Evolutionary conservation across 2,888 invertebrate species (phyloP), one percentile per base, ranked within the genome.

Genomic region (Chouioia cunea): DNA sequence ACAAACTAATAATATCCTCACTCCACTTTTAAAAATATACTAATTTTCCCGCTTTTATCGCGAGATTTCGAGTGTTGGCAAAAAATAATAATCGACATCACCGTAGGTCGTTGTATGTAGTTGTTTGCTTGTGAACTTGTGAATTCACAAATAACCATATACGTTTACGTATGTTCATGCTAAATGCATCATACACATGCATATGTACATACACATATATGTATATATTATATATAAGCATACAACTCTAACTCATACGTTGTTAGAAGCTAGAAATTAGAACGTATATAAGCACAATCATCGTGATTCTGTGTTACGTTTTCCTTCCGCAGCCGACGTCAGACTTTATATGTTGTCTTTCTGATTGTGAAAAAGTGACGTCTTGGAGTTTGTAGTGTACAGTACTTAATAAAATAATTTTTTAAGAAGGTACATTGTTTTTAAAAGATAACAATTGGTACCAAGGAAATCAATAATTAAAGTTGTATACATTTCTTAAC

Each of bases 261-360:
- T 27, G 27, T 27, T 27, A 6, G 27, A 4, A 27, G 27, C 6
- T 27, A 4, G 27, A 27, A 6, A 3, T 27, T 27, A 6, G 6
- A 27, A 6, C 3, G 6, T 6, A 6, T 27, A 27, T 6, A 27
- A 6, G 27, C 27, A 22, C 20, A 65, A 57, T 57, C 57, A 65
- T 18, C n/a, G 36, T 50, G 22, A 50, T 23, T 65, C 22, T n/a
- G 20, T 23, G 22, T 43, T 23, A 56, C 14, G 27, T 36, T 20
- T 23, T 52, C 57, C 36, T 48, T 57, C n/a, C 44, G 75, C 50
- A 64, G 72, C 78, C 70, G 71, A 78, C 78, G 75, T 78, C 78
- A 78, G 27, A 43, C 57, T 36, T 20, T 58, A 36, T 44, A 63
- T 58, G 63, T 69, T 69, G 63, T 57, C 69, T 63, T 64, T 63